These are phyloP conservation scores for Halocynthia aurantium DNA, from an alignment of 23 tunicate species.

Conservation along the genomic window DNA sequence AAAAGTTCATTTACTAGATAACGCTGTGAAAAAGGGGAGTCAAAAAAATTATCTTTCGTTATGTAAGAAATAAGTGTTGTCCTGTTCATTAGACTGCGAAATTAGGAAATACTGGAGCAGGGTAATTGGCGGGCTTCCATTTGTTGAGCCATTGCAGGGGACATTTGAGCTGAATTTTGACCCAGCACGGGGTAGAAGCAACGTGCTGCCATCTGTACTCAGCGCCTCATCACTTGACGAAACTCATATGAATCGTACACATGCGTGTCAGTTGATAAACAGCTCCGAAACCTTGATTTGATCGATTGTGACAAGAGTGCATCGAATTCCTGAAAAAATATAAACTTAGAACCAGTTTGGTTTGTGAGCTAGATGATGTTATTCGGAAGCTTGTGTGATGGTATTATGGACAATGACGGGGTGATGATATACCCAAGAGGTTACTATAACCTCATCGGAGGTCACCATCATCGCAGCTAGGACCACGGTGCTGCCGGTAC, in stretches of 20 bases:
- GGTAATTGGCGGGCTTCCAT: conserved; percentile 94
- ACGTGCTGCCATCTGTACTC: conserved; percentile 94
- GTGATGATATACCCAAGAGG: not conserved
- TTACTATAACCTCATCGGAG: no score
- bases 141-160: conserved; percentile 98
- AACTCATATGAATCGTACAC: conserved; percentile 98
- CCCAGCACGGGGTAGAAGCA: conserved; percentile 98
- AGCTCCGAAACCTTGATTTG: conserved; percentile 89
- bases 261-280: conserved; percentile 86
- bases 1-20: no score
- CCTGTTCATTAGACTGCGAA: no score
- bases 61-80: no score
- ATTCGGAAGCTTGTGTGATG: not conserved
- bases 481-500: no score
- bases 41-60: no score
- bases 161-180: conserved; percentile 95
- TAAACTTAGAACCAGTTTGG: not conserved
- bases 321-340: conserved; percentile 77
- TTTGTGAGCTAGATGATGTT: not conserved
- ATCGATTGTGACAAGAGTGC: conserved; percentile 88
- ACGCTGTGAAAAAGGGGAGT: no score
- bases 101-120: conserved; percentile 83
- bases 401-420: not conserved
- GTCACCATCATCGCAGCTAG: no score
- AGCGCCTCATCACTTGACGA: conserved; percentile 99